Base-by-base conservation (phyloP, 1,140 invertebrate species). In the Olivierus martensii region DNA sequence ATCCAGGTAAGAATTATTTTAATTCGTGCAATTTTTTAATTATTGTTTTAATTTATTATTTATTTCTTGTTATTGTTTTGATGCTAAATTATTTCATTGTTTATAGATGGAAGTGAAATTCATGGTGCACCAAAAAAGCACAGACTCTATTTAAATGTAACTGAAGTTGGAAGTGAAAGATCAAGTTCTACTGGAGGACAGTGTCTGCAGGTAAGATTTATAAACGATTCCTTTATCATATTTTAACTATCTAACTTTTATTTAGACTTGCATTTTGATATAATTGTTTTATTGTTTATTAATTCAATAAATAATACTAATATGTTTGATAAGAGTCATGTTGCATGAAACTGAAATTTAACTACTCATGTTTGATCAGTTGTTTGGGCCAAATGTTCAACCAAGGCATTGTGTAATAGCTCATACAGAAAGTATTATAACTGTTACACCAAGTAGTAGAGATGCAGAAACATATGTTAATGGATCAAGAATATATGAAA, bases 401-500 rank as follows among this genome's bases (percentile, higher is more conserved):
- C 82, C 90, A 0, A 75, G 88, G 35, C 93, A 97, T 69, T 95
- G 91, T 70, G 87, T 95, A 47, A 83, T 96, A 49, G 86, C 90
- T 42, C 77, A 87, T 62, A 86, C 83, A 14, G 86, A 92, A 55
- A 86, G 86, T 35, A 86, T 93, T 39, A 89, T 93, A 43, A 91
- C 87, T 0, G 78, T 94, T 2, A 95, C 90, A n/a, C 90, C 92
- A 21, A 81, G 87, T 63, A 87, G 84, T 63, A 76, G 86, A 17
- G 89, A 94, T 65, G 87, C 90, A 3, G 85, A 93, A 63, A 92
- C 88, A 7, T 94, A 87, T 64, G 87, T 96, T 47, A 92, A 95
- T 67, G 86, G 87, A 41, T 85, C 90, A 63, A 77, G 89, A 56
- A 87, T 93, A 62, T 81, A 82, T 64, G 89, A 96, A 66, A 91